Evolutionary conservation across 2,797 vertebrate genomes (phyloP).

Genomic region (Amniataba percoides): DNA sequence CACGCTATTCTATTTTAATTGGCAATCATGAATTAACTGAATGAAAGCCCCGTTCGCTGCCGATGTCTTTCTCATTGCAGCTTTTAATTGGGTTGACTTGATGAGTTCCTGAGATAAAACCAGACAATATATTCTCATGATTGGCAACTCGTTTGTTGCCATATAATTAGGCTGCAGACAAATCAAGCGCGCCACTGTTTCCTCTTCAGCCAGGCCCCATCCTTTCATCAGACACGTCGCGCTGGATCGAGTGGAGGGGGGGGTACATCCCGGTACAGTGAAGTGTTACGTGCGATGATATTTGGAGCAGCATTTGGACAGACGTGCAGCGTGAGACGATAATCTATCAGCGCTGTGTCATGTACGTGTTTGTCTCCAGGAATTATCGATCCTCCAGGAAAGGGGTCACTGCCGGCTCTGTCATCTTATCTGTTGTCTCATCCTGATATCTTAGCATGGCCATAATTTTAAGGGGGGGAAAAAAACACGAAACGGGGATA

Average conservation of each 20-base stretch:
- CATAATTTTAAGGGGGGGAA: not conserved
- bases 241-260: constrained; percentile 1
- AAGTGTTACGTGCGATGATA: constrained; percentile 24
- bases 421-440: constrained; percentile 14
- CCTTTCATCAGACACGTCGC: constrained; percentile 37
- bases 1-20: constrained; percentile 87
- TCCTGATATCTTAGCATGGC: not conserved
- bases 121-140: constrained; percentile 86
- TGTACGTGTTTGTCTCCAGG: constrained; percentile 16
- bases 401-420: constrained; percentile 3
- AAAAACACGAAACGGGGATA: not conserved
- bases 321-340: not conserved
- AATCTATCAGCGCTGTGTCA: constrained; percentile 22
- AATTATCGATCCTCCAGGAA: constrained; percentile 25
- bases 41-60: constrained; percentile 81
- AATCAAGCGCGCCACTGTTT: constrained; percentile 72
- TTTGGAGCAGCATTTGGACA: constrained; percentile 9
- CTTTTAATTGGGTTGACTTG: constrained; percentile 89
- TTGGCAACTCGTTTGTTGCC: constrained; percentile 87
- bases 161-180: constrained; percentile 84
- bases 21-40: constrained; percentile 89
- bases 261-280: constrained; percentile 14
- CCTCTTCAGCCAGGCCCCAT: constrained; percentile 46
- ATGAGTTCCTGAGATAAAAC: constrained; percentile 86
- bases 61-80: constrained; percentile 81